Evolutionary conservation across 1,140 invertebrate genomes (phyloP), one percentile per base, ranked within the genome.

Genomic region (Sesamia nonagrioides): DNA sequence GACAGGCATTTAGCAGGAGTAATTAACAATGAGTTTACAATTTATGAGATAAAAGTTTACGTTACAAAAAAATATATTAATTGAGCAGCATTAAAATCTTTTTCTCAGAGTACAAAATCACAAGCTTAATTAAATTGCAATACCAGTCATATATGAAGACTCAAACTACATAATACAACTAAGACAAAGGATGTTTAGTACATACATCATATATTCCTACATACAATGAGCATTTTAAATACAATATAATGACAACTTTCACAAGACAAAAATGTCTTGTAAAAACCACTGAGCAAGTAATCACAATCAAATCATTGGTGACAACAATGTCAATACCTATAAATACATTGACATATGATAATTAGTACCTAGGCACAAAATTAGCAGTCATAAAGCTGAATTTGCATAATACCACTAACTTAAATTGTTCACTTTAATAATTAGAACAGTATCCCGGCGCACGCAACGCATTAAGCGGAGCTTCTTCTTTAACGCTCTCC

Each of bases 401-500:
- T 9, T 56, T 35, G 15, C 58, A 1, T n/a, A 35, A 37, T 21
- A 37, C 8, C 63, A 68, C 18, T 13, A 48, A 48, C 27, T 48
- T 42, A 42, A 42, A 37, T 4, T 4, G 5, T 1, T 37, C 68
- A 37, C 27, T 18, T 75, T 13, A 75, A 73, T 73, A 73, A 71
- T 81, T 75, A 48, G 82, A 72, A 73, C 74, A 69, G 52, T 83
- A 85, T 42, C 72, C 72, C 7, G 73, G 45, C 0, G 77, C 78
- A 17, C 5, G 68, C 1, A 60, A 21, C 35, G 83, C 83, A 58
- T 82, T 85, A 6, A 88, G 60, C 7, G 90, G 91, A 33, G 78
- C 80, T 37, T 87, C 85, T 73, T 94, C 92, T 13, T 86, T 89
- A 0, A 82, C 61, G 17, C 8, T 42, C 1, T 75, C 83, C 52